A percentile compares a stretch with the other conserved stretches of the same genome.
These are phyloP conservation scores for Orthonyx spaldingii DNA, from an alignment of 2,113 vertebrate species.

Conservation along the genomic window DNA sequence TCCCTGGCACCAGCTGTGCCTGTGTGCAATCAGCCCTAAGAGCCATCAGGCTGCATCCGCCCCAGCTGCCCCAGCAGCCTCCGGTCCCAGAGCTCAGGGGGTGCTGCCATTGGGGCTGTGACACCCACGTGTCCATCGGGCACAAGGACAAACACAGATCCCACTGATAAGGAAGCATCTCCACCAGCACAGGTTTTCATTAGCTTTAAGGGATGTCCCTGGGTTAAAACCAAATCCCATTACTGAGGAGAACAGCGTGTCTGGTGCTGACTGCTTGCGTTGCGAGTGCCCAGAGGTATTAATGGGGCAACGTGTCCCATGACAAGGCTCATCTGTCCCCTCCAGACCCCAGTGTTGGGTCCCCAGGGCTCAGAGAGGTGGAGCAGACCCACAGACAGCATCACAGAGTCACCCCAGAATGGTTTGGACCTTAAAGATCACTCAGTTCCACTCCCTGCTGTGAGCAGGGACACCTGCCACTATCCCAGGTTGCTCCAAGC, in stretches of 20 bases:
- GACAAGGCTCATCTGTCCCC: background rate
- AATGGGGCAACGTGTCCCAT: background rate
- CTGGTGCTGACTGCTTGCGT: fast-evolving
- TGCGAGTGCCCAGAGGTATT: too few relatives aligned
- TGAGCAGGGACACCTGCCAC: background rate
- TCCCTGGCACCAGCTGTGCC: constrained; percentile 67
- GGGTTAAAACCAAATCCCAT: background rate
- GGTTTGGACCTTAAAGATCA: background rate
- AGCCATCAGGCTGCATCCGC: constrained; percentile 37
- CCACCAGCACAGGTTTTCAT: background rate
- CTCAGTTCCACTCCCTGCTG: too few relatives aligned
- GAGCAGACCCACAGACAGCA: background rate
- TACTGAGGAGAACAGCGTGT: background rate
- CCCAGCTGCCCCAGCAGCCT: constrained; percentile 67
- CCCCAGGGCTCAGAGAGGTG: background rate
- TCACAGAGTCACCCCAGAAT: background rate
- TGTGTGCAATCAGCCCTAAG: constrained; percentile 50
- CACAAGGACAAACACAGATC: background rate
- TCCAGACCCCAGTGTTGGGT: background rate
- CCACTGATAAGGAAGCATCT: background rate
- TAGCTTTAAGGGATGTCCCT: background rate
- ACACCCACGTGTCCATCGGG: fast-evolving
- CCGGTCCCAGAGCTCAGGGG: background rate
- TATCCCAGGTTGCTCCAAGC: background rate
- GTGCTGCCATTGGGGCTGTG: background rate